Base-by-base conservation (phyloP, 1,140 invertebrate genomes). In the Choristoneura fumiferana region DNA sequence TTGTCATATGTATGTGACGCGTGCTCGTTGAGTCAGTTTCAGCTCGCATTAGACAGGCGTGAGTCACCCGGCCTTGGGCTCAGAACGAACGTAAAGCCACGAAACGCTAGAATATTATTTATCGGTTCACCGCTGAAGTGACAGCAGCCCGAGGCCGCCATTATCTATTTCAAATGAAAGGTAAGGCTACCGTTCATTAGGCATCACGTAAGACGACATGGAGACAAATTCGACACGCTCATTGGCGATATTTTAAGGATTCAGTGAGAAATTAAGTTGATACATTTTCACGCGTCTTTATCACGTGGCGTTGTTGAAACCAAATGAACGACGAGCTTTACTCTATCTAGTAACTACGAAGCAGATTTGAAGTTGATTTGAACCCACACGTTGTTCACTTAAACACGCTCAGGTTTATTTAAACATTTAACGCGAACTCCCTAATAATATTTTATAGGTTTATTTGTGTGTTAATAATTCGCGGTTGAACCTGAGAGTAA, bases 1-100 rank as follows among this genome's bases (percentile, higher is more conserved):
- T 1, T 15, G 33, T 37, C 13, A n/a, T 33, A 29, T 36, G 0
- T 13, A 34, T 37, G 34, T 54, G 53, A 63, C 65, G 64, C 65
- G 69, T 66, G 61, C 57, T 53, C 33, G 36, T 68, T 49, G 59
- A 69, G 60, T 70, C 65, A 71, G 63, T 62, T 72, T 70, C 62
- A 66, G 63, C 60, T 70, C 67, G 65, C 43, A 61, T 57, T 54
- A 58, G 63, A 55, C 56, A 49, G 36, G 69, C 65, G 78, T 86
- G 85, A 88, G 59, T 88, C 83, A 86, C 62, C 13, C 73, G 78
- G 74, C 85, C 85, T 88, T 87, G 78, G 65, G 68, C 61, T 59
- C 63, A 61, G 70, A 68, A 70, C 61, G 65, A 57, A 52, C 69
- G 69, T 71, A 78, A 76, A 81, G 69, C 68, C 60, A 67, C 70